Base-by-base conservation (phyloP, 2,797 vertebrate genomes). In the Sternarchorhynchus goeldii region DNA sequence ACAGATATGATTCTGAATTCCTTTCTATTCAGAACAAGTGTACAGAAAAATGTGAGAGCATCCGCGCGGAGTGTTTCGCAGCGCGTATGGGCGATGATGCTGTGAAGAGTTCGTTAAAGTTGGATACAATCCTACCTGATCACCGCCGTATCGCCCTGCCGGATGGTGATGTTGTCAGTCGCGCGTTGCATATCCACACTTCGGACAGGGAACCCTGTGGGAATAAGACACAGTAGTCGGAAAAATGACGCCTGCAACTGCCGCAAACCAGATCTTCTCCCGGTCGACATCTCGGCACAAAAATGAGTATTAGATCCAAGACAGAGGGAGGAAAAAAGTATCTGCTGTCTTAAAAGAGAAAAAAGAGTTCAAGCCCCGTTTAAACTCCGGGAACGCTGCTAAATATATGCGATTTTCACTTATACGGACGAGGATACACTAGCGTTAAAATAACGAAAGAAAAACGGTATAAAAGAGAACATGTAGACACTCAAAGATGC, bases 141-240 rank as follows among this genome's bases (percentile, higher is more conserved):
- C 68, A 99, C 93, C 85, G 97, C 97, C 39, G 97, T 99, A 91
- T 99, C 96, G 86, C 97, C 97, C 93, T 99, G 97, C 86, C 97
- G 95, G 92, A 99, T 96, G 88, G 97, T 99, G 94, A 99, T 99
- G 96, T 99, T 99, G 94, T 99, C 97, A 78, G 96, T 98, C 87
- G 96, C 94, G 88, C 96, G 95, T 93, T 95, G 97, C 94, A 97
- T 96, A 94, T 99, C 96, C 95, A 97, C 96, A 92, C 96, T 98
- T 90, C 95, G 96, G 91, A 99, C 97, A 29, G 97, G 97, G 93
- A 99, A 95, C 91, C 97, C 97, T 98, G 97, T 96, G 89, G 97
- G 97, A 87, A 99, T 94, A 95, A 99, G 96, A 95, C 96, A 99
- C 83, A 99, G 95, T 91, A 99, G 92, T 95, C 97, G 96, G 93